phyloP scores from a whole-genome alignment of 2,113 vertebrate species.

The Percina caprodes region DNA sequence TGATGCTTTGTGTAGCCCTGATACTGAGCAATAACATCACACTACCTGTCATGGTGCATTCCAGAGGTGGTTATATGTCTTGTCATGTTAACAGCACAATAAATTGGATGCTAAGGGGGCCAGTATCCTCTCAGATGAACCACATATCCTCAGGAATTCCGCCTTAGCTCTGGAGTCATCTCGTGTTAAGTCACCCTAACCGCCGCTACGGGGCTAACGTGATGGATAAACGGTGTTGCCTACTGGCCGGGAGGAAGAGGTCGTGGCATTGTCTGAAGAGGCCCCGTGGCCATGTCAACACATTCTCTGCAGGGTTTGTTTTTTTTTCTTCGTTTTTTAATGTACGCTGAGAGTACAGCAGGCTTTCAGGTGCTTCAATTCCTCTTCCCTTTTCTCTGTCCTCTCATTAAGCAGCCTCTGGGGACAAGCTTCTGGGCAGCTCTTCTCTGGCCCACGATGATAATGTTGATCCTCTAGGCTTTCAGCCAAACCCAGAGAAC shows the following conservation, averaged over 20 bases:
- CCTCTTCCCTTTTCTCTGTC: constrained; percentile 43
- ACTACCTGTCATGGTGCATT: constrained; percentile 51
- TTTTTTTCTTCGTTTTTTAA: not conserved
- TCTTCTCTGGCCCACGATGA: constrained; percentile 63
- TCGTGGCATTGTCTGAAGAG: constrained; percentile 64
- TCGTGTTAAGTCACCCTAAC: constrained; percentile 62
- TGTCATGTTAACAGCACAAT: constrained; percentile 60
- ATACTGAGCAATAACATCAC: constrained; percentile 50
- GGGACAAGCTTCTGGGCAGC: constrained; percentile 67
- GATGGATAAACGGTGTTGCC: constrained; percentile 61
- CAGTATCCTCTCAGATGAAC: constrained; percentile 47
- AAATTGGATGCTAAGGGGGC: constrained; percentile 49
- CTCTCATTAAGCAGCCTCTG: constrained; percentile 66
- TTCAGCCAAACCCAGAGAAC: constrained; percentile 54
- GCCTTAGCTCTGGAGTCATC: constrained; percentile 53
- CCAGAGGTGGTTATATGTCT: constrained; percentile 57
- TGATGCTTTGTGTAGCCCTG: constrained; percentile 13
- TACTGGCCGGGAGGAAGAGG: constrained; percentile 45
- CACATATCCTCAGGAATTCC: constrained; percentile 40
- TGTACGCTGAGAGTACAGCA: constrained; percentile 30
- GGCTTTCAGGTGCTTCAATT: constrained; percentile 60
- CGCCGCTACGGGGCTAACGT: constrained; percentile 36
- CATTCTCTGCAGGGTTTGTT: constrained; percentile 36
- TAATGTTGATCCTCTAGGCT: constrained; percentile 74
- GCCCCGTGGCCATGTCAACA: constrained; percentile 59